Evolutionary conservation across 2,113 vertebrate genomes (phyloP).

Genomic region (Osmerus eperlanus): DNA sequence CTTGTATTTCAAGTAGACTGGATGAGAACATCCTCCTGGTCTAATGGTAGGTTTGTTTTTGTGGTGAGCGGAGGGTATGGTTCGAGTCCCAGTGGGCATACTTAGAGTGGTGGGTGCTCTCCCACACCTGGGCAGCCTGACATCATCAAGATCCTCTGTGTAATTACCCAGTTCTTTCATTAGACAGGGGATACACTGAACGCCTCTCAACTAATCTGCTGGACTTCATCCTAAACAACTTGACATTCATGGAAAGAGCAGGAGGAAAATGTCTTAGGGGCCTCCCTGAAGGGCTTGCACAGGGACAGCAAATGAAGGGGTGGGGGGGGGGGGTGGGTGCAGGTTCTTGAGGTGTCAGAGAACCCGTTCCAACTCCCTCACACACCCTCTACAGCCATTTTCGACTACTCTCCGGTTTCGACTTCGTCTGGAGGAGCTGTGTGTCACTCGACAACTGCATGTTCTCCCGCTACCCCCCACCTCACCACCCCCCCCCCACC

Average conservation of each 20-base stretch:
- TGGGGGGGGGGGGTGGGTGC: conserved; percentile 45
- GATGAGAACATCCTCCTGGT: too few relatives aligned
- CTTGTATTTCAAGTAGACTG: too few relatives aligned
- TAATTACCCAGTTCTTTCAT: conserved; percentile 68
- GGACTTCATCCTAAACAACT: conserved; percentile 71
- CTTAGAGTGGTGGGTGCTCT: conserved; percentile 17
- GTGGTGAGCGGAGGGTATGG: too few relatives aligned
- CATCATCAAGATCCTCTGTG: conserved; percentile 54
- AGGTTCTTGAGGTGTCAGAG: conserved; percentile 60
- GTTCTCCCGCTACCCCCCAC: conserved; percentile 43
- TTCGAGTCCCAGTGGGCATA: conserved; percentile 11
- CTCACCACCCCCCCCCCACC: conserved; percentile 36
- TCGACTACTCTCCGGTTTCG: conserved; percentile 53
- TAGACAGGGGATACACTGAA: conserved; percentile 63
- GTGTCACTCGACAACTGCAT: conserved; percentile 58
- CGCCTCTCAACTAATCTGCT: conserved; percentile 69
- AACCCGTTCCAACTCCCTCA: conserved; percentile 59
- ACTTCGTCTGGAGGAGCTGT: conserved; percentile 49
- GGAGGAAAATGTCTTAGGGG: conserved; percentile 61
- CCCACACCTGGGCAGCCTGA: conserved; percentile 38
- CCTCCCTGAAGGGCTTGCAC: conserved; percentile 67
- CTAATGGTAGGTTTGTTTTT: too few relatives aligned
- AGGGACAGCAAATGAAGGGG: conserved; percentile 62
- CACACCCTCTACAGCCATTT: conserved; percentile 49
- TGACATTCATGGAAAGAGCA: conserved; percentile 75